Base-by-base conservation (phyloP, 2,797 vertebrate species). In the Odontamblyopus lacepedii region DNA sequence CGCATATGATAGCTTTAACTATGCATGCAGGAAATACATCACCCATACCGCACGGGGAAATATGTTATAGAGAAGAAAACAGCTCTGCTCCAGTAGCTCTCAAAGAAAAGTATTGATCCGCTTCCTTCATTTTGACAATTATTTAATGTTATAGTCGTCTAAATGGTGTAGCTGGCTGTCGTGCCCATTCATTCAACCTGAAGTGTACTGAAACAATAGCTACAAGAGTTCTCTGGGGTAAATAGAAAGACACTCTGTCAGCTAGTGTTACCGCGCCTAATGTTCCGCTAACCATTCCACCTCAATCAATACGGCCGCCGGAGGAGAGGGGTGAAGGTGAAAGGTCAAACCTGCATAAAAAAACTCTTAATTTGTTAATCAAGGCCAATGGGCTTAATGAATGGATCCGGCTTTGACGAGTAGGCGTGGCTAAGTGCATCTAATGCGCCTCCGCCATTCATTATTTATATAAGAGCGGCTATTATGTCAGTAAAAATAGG, bases 401-500 rank as follows among this genome's bases (percentile, higher is more conserved):
- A 92, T 92, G 73, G 85, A 93, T 87, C 77, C 44, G 70, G 74
- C 79, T 84, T 83, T 86, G 76, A 78, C 78, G 75, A 78, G 87
- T 85, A 83, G 85, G 83, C 77, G 75, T 80, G 87, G 87, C 85
- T 92, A 86, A 82, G 88, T 88, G 84, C 79, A 78, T 82, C 87
- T 87, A 89, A 88, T 83, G 88, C 86, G 90, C 92, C 89, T 81
- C 88, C 91, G 85, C 89, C 91, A 92, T 90, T 80, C 91, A 92
- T 94, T 91, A 94, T 94, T 93, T 93, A 91, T 87, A 80, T 90
- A 87, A 80, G 81, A 92, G 82, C 90, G 91, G 92, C 92, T 89
- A 91, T 94, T 91, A 89, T 88, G 89, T 88, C 92, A 78, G 78
- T 82, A 88, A 85, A 92, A 91, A 89, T 83, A 88, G 88, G 85